Base-by-base conservation (phyloP, 2,888 invertebrate species). In the Apantesis nais region DNA sequence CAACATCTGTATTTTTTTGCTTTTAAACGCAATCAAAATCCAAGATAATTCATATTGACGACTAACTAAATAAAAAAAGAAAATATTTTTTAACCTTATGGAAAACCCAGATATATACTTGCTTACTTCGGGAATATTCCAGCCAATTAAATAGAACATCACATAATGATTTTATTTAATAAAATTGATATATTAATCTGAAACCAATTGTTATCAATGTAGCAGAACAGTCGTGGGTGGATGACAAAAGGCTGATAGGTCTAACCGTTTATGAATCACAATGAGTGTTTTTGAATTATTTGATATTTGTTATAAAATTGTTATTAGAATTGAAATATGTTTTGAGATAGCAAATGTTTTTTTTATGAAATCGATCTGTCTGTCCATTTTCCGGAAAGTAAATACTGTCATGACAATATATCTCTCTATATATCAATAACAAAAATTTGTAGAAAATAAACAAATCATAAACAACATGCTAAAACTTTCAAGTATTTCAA, bases 191-290 rank as follows among this genome's bases (percentile, higher is more conserved):
- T 62, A 66, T 64, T 68, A 67, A 72, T 71, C 41, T 60, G 63
- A 64, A 55, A 37, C 61, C 68, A 65, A 61, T 64, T 34, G 71
- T 68, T 68, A 72, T 72, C 71, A 55, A 39, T 64, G 60, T 44
- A 52, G 60, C 63, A 68, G 64, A 60, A 62, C 61, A 52, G 31
- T 61, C 29, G 71, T 64, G 67, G 67, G 67, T 64, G 67, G 55
- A 41, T 60, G 19, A 67, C 64, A 67, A 62, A 31, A n/a, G 22
- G 60, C 60, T 55, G 62, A 66, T 66, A 70, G 37, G 29, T 66
- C 39, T 14, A 19, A 52, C 62, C 62, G 37, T 65, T 69, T 65
- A 65, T 25, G 41, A 41, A 44, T 65, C 52, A n/a, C 52, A 34
- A 44, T 39, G 25, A 55, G 37, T 25, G 37, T 19, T 58, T 31